A percentile compares a stretch with the other conserved stretches of the same genome.
These are phyloP conservation scores for Melanaphis sacchari DNA, from an alignment of 1,140 invertebrate genomes.

Conservation along the genomic window DNA sequence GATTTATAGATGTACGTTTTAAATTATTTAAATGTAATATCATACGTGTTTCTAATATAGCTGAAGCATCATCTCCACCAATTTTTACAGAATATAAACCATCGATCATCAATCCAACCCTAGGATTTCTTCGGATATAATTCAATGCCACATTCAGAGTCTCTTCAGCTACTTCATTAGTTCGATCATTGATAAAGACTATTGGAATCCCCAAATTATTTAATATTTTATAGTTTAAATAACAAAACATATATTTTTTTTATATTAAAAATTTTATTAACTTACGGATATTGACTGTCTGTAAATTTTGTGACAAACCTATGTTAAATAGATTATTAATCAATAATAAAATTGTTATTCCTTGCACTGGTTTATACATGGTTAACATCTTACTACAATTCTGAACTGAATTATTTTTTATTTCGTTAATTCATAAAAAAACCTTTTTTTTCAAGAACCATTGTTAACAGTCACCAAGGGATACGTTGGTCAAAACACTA, in stretches of 20 bases:
- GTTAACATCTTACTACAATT: constrained; percentile 12
- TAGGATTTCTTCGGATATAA: constrained; percentile 73
- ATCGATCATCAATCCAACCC: constrained; percentile 71
- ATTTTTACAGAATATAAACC: constrained; percentile 68
- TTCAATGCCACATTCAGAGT: constrained; percentile 73
- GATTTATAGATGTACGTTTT: neutral
- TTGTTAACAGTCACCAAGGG: constrained; percentile 53
- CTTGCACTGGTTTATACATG: neutral
- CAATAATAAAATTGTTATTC: neutral
- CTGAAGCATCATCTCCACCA: constrained; percentile 73
- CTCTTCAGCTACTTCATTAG: constrained; percentile 72
- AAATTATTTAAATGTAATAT: neutral
- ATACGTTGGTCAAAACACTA: constrained; percentile 54
- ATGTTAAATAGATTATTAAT: neutral
- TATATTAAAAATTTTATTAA: neutral
- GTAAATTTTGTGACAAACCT: constrained; percentile 20
- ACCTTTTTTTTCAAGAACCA: constrained; percentile 16
- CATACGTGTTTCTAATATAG: constrained; percentile 69
- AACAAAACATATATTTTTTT: neutral
- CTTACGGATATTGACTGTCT: constrained; percentile 49
- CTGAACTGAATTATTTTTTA: neutral
- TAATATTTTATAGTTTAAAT: neutral
- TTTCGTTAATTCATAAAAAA: constrained; percentile 10
- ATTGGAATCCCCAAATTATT: neutral
- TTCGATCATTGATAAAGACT: constrained; percentile 79